Evolutionary conservation across 2,797 vertebrate species (phyloP).

Genomic region (Neostethus bicornis): DNA sequence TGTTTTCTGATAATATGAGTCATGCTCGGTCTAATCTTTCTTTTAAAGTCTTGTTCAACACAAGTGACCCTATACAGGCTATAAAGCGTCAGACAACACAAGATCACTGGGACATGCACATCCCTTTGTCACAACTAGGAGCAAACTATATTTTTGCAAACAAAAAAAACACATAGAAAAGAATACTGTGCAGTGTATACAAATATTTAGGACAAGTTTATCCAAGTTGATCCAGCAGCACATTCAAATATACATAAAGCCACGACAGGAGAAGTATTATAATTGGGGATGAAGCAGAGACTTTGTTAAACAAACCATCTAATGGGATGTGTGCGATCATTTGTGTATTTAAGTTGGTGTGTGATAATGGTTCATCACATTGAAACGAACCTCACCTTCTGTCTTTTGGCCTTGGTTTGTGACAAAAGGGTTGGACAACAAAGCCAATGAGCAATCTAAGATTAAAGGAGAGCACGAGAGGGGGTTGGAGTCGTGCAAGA

Average conservation of each 20-base stretch:
- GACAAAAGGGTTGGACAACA: slow-evolving; percentile 91
- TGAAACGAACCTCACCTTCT: slow-evolving; percentile 93
- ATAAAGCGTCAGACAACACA: no score
- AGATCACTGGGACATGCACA: no score
- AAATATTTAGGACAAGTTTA: no score
- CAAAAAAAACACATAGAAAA: no score
- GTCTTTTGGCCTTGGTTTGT: slow-evolving; percentile 83
- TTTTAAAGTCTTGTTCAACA: no score
- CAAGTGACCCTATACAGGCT: no score
- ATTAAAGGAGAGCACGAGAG: slow-evolving; percentile 74
- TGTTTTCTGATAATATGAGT: no score
- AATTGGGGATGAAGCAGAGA: slow-evolving; percentile 82
- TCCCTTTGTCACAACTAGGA: no score
- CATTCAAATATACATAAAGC: slow-evolving; percentile 42
- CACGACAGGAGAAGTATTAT: slow-evolving; percentile 76
- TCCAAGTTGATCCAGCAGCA: slow-evolving; percentile 23
- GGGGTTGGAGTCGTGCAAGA: slow-evolving; percentile 57
- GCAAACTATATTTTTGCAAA: no score
- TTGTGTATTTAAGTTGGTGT: slow-evolving; percentile 20
- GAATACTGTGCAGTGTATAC: no score
- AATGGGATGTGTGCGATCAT: slow-evolving; percentile 24
- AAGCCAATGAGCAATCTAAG: slow-evolving; percentile 87
- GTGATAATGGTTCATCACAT: slow-evolving; percentile 87
- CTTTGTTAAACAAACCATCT: slow-evolving; percentile 51
- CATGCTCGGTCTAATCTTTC: no score